These are phyloP conservation scores for Hirtodrosophila cameraria DNA, from an alignment of 2,888 invertebrate genomes.

Conservation along the genomic window DNA sequence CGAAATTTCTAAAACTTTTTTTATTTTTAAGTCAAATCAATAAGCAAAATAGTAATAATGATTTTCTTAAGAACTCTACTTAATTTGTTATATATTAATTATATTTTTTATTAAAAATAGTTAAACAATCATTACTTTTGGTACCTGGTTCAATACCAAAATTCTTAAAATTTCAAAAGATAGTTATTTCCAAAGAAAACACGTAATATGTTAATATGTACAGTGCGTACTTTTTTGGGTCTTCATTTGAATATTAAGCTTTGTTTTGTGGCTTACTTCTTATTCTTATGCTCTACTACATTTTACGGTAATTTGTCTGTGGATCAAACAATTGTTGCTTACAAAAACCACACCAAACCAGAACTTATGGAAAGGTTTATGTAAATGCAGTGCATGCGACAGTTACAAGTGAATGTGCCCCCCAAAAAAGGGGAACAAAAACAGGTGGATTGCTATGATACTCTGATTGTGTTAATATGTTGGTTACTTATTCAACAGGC, in stretches of 20 bases:
- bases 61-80: too few species aligned
- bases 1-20: not conserved
- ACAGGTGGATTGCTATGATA: constrained; percentile 21
- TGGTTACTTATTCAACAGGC: constrained; percentile 70
- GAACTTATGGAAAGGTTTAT: constrained; percentile 43
- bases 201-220: constrained; percentile 57
- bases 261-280: constrained; percentile 22
- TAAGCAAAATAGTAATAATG: too few species aligned
- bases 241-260: constrained; percentile 57
- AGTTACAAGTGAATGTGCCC: not conserved
- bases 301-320: constrained; percentile 57
- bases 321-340: constrained; percentile 61
- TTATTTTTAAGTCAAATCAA: too few species aligned
- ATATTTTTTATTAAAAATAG: too few species aligned
- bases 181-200: constrained; percentile 11
- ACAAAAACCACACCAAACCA: constrained; percentile 14
- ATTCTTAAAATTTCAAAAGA: not conserved
- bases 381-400: constrained; percentile 30
- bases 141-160: not conserved
- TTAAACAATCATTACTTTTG: too few species aligned
- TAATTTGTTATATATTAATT: too few species aligned
- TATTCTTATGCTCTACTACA: constrained; percentile 11
- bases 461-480: constrained; percentile 48
- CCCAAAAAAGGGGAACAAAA: constrained; percentile 22
- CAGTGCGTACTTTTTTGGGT: constrained; percentile 31